These are phyloP conservation scores for Melitaea athalia DNA, from an alignment of 2,888 invertebrate species.

Conservation along the genomic window DNA sequence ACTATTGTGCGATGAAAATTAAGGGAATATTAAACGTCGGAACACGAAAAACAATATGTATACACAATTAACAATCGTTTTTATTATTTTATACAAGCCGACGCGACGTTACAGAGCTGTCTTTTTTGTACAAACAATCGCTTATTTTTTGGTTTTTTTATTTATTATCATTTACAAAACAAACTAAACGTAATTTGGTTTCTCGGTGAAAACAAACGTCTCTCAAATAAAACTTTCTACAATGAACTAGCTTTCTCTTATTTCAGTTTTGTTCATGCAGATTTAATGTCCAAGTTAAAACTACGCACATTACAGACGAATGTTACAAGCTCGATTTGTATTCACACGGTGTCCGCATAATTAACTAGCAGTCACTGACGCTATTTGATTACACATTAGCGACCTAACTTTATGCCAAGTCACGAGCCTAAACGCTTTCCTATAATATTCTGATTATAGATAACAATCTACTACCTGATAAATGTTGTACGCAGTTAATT, in stretches of 20 bases:
- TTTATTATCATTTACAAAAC: too few species aligned
- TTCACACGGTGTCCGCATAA: slow-evolving; percentile 74
- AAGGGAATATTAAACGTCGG: neutral
- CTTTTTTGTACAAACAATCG: too few species aligned
- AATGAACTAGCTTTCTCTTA: too few species aligned
- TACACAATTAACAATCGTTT: too few species aligned
- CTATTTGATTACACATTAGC: slow-evolving; percentile 76
- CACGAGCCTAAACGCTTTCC: slow-evolving; percentile 57
- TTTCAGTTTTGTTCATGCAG: neutral
- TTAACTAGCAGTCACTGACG: slow-evolving; percentile 66
- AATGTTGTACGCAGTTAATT: slow-evolving; percentile 5
- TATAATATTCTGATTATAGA: slow-evolving; percentile 26
- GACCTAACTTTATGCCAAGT: slow-evolving; percentile 73
- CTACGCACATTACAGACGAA: slow-evolving; percentile 40
- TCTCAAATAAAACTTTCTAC: too few species aligned
- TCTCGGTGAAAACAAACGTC: too few species aligned
- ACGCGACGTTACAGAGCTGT: too few species aligned
- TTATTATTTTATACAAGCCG: too few species aligned
- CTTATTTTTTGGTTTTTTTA: too few species aligned
- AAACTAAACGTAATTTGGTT: too few species aligned
- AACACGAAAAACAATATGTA: neutral
- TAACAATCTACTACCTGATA: slow-evolving; percentile 22
- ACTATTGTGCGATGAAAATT: slow-evolving; percentile 1
- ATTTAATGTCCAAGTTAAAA: neutral
- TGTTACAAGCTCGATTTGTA: slow-evolving; percentile 66